These are phyloP conservation scores for Cordilura impudica DNA, from an alignment of 2,888 invertebrate species.

Conservation along the genomic window DNA sequence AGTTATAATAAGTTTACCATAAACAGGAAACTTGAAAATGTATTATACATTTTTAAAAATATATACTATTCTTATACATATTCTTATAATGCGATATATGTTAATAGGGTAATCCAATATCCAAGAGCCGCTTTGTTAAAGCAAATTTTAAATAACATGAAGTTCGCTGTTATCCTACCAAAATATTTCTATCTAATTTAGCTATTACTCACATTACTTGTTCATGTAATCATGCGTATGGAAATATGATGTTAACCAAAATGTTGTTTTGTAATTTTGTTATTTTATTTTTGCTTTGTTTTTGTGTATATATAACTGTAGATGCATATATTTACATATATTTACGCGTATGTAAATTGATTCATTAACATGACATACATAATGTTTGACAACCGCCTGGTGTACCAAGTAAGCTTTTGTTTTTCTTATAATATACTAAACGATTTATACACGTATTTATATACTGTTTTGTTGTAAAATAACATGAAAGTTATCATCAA, in stretches of 20 bases:
- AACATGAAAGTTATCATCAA: background rate
- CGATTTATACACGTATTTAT: background rate
- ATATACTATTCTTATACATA: too few relatives aligned
- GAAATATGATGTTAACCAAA: constrained; percentile 19
- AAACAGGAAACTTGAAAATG: too few relatives aligned
- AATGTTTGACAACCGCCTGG: constrained; percentile 35
- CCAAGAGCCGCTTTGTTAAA: too few relatives aligned
- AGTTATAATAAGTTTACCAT: too few relatives aligned
- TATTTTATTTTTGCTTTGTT: constrained; percentile 16
- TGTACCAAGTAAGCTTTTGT: constrained; percentile 24
- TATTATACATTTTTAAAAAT: too few relatives aligned
- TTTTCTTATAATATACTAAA: background rate
- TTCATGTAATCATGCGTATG: constrained; percentile 4
- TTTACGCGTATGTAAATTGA: constrained; percentile 44
- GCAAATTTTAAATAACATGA: too few relatives aligned
- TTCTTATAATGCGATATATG: too few relatives aligned
- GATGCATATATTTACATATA: constrained; percentile 4
- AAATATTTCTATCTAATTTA: too few relatives aligned
- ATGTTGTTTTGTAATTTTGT: too few relatives aligned
- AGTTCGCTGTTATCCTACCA: too few relatives aligned
- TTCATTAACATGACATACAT: constrained; percentile 43
- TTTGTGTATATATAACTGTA: constrained; percentile 21
- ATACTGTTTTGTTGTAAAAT: background rate
- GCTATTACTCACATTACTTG: background rate
- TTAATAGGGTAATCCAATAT: too few relatives aligned